A percentile compares a stretch with the other conserved stretches of the same genome.
Conservation (phyloP, 2,113 vertebrate genomes). For the Lasiurus cinereus region DNA sequence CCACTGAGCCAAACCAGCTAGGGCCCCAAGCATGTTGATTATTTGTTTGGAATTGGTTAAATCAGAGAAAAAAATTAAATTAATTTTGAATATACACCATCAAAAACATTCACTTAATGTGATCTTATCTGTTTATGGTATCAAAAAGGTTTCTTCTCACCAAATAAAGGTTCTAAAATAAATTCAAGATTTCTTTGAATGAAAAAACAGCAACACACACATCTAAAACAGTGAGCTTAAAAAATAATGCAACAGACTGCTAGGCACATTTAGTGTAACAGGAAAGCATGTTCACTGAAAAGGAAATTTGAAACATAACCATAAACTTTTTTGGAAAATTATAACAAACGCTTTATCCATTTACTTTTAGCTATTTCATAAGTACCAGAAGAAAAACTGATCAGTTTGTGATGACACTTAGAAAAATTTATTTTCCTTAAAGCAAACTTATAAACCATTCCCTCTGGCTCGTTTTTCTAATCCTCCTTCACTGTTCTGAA, state of each 20-base stretch:
- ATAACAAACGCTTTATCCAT: slow-evolving; percentile 49
- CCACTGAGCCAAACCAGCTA: too few species aligned
- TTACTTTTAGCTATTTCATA: slow-evolving; percentile 22
- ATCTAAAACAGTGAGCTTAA: slow-evolving; percentile 9
- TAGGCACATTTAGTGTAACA: neutral
- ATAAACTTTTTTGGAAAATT: slow-evolving; percentile 10
- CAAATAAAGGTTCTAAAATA: slow-evolving; percentile 28
- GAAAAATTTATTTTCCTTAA: neutral
- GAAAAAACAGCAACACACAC: neutral
- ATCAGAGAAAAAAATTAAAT: slow-evolving; percentile 34
- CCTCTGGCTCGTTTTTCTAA: neutral
- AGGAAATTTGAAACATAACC: slow-evolving; percentile 9
- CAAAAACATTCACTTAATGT: slow-evolving; percentile 20
- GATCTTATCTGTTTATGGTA: neutral
- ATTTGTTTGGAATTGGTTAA: slow-evolving; percentile 55
- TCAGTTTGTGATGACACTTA: neutral
- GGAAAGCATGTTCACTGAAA: neutral
- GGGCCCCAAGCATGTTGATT: slow-evolving; percentile 3
- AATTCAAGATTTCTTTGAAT: slow-evolving; percentile 59
- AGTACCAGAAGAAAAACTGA: slow-evolving; percentile 25
- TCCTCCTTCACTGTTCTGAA: slow-evolving; percentile 79
- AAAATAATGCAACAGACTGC: neutral
- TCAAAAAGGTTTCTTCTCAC: slow-evolving; percentile 19
- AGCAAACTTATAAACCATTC: slow-evolving; percentile 39
- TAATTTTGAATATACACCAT: slow-evolving; percentile 50